A percentile compares a stretch with the other conserved stretches of the same genome.
phyloP scores from a whole-genome alignment of 1,140 invertebrate species.

The Papilio dardanus region DNA sequence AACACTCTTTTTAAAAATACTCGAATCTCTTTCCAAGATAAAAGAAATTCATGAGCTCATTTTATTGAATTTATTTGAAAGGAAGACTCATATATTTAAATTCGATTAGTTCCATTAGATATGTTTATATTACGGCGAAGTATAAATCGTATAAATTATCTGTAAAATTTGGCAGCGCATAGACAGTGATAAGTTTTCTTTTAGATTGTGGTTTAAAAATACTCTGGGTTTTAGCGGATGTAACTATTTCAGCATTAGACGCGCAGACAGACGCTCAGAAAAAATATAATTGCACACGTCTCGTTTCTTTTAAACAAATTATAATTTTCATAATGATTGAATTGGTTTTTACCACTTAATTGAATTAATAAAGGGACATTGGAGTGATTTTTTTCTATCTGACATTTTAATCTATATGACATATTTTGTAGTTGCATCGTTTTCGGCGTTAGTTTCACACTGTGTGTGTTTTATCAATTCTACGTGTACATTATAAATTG shows the following conservation, averaged over 20 bases:
- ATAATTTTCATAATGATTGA: neutral
- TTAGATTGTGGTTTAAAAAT: conserved; percentile 28
- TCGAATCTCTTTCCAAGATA: neutral
- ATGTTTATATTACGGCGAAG: neutral
- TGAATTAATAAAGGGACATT: neutral
- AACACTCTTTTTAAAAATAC: neutral
- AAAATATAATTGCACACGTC: conserved; percentile 22
- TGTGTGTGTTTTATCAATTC: neutral
- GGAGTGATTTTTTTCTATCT: neutral
- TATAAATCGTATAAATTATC: conserved; percentile 16
- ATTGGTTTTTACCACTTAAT: neutral
- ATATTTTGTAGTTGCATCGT: neutral
- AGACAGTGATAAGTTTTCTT: conserved; percentile 32
- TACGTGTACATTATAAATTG: neutral
- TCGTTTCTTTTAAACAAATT: conserved; percentile 4
- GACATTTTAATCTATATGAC: neutral
- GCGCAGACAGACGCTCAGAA: conserved; percentile 30
- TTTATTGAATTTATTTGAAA: conserved; percentile 1
- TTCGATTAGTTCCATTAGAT: conserved; percentile 14
- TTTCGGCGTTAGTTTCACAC: neutral
- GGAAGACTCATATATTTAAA: neutral
- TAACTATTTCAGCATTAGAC: conserved; percentile 26
- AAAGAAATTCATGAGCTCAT: neutral
- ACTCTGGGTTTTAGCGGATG: conserved; percentile 30
- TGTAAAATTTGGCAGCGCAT: conserved; percentile 26